Base-by-base conservation (phyloP, 1,140 invertebrate species). In the Drosophila nigrodunni region DNA sequence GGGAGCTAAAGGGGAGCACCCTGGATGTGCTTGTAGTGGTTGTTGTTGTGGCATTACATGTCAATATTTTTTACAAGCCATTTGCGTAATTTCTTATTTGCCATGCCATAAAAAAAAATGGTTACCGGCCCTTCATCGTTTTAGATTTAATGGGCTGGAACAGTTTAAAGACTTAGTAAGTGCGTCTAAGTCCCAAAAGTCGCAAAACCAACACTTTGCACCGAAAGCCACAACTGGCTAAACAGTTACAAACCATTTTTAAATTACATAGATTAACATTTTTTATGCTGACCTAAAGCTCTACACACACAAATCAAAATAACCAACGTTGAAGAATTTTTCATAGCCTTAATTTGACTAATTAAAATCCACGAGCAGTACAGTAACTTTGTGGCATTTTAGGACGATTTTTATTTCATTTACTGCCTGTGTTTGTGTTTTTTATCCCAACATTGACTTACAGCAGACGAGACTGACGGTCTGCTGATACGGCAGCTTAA, bases 41-140 rank as follows among this genome's bases (percentile, higher is more conserved):
- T 50, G 15, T 39, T 55, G 43, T 49, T 71, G 34, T 68, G 39
- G 71, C n/a, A 49, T 60, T 62, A 25, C 44, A 58, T 70, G 66
- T 62, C 72, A 74, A 74, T 74, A 74, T 58, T 74, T 64, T 64
- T 74, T 74, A 74, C 72, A 74, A 70, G 66, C 72, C 72, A 74
- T 74, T 74, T 74, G 72, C 72, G 72, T 74, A 70, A 64, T 74
- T 70, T 74, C 58, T 70, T 70, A 74, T 74, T 74, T 74, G 72
- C 66, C 57, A 62, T 60, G 66, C 66, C 72, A 74, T 74, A 69
- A 74, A 74, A 49, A 74, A 69, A 62, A 69, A 62, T 61, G 49
- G 41, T 49, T 60, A 52, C 71, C 71, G 71, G 71, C 13, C 54
- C 49, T 55, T 54, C 70, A 44, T 57, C 71, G 18, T 60, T 62